Evolutionary conservation across 2,797 vertebrate species (phyloP).

Genomic region (Hypotaenidia okinawae): DNA sequence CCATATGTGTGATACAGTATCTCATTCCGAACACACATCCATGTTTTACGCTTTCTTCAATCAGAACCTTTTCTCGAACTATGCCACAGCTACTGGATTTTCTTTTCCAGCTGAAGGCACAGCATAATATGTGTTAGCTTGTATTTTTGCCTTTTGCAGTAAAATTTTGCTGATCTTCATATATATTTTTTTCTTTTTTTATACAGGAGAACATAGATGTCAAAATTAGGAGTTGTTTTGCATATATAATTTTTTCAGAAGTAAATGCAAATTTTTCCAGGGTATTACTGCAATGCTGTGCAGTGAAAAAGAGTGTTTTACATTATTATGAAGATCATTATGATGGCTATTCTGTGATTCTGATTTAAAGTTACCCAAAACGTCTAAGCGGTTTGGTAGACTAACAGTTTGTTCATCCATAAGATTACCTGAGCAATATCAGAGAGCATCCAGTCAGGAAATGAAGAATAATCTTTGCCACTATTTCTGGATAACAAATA

Average conservation of each 20-base stretch:
- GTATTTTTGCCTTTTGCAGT: neutral
- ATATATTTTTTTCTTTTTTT: neutral
- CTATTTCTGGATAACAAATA: slow-evolving; percentile 62
- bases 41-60: neutral
- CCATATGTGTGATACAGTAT: neutral
- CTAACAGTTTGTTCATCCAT: slow-evolving; percentile 37
- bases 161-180: neutral
- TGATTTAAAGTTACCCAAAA: slow-evolving; percentile 31
- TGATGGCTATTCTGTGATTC: neutral
- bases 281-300: neutral
- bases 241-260: neutral
- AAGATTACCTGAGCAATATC: slow-evolving; percentile 46
- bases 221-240: slow-evolving; percentile 5
- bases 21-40: neutral
- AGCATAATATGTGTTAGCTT: neutral
- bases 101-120: neutral
- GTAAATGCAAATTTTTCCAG: neutral
- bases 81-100: neutral
- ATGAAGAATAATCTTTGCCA: slow-evolving; percentile 68
- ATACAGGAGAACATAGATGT: neutral
- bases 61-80: neutral
- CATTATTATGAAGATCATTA: slow-evolving; percentile 9
- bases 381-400: slow-evolving; percentile 6
- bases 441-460: slow-evolving; percentile 58
- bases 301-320: slow-evolving; percentile 1